Percentiles rank a stretch among this genome's conserved stretches.
Evolutionary conservation across 2,113 vertebrate genomes (phyloP).

Genomic region (Enhydra lutris): DNA sequence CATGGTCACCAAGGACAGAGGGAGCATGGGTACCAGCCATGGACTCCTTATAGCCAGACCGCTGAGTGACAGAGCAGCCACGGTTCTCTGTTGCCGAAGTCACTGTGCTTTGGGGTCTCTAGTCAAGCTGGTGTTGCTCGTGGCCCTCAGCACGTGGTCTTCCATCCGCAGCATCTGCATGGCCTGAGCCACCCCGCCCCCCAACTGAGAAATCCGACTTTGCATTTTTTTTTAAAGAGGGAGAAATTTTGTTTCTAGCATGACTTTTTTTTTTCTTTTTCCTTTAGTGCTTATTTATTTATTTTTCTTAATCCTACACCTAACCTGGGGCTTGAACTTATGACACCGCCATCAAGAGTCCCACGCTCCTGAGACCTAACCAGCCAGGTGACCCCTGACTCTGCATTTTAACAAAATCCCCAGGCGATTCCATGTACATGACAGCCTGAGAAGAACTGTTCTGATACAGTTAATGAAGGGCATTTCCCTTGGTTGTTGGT

Average conservation of each 20-base stretch:
- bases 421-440: rapidly evolving
- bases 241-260: neutral
- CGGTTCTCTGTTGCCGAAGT: neutral
- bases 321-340: neutral
- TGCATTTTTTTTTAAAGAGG: neutral
- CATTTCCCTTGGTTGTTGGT: rapidly evolving
- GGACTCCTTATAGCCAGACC: neutral
- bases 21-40: neutral
- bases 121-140: too few species aligned
- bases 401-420: neutral
- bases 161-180: neutral
- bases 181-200: neutral
- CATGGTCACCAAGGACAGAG: neutral
- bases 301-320: neutral
- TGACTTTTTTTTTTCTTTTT: neutral
- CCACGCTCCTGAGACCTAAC: neutral
- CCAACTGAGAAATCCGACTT: neutral
- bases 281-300: neutral
- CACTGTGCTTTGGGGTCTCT: neutral
- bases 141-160: neutral
- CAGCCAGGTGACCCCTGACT: neutral
- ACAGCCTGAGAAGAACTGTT: neutral
- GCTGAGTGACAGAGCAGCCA: too few species aligned
- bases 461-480: neutral
- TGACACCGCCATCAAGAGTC: neutral